phyloP scores from a whole-genome alignment of 2,113 vertebrate species.

The Bos javanicus region DNA sequence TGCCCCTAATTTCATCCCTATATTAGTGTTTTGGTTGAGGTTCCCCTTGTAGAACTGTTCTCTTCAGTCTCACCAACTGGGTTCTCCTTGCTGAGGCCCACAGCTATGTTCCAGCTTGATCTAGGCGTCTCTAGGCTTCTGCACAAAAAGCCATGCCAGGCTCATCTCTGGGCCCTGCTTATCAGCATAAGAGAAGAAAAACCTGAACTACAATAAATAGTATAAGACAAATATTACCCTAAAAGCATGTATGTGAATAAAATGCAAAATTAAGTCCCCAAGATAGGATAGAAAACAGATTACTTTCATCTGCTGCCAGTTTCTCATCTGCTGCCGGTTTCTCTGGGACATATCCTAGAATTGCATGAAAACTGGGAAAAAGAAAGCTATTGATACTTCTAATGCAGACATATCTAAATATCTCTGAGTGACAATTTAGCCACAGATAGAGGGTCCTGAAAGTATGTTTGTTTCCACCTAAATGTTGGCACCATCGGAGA shows the following conservation, averaged over 20 bases:
- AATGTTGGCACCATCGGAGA: background rate
- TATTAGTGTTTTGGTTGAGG: background rate
- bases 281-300: background rate
- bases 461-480: constrained; percentile 25
- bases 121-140: background rate
- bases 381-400: background rate
- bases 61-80: background rate
- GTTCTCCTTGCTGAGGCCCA: background rate
- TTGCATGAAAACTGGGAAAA: background rate
- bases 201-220: background rate
- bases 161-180: background rate
- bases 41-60: background rate
- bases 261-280: background rate
- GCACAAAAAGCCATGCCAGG: background rate
- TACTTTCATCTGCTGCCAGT: background rate
- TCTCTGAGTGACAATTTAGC: constrained; percentile 14
- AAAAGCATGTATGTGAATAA: background rate
- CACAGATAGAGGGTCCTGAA: background rate
- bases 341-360: background rate
- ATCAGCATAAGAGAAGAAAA: background rate
- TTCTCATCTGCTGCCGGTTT: background rate
- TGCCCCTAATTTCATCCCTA: background rate
- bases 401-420: constrained; percentile 3
- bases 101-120: background rate
- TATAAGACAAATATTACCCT: background rate